Base-by-base conservation (phyloP, 2,888 invertebrate species). In the Drepana falcataria region DNA sequence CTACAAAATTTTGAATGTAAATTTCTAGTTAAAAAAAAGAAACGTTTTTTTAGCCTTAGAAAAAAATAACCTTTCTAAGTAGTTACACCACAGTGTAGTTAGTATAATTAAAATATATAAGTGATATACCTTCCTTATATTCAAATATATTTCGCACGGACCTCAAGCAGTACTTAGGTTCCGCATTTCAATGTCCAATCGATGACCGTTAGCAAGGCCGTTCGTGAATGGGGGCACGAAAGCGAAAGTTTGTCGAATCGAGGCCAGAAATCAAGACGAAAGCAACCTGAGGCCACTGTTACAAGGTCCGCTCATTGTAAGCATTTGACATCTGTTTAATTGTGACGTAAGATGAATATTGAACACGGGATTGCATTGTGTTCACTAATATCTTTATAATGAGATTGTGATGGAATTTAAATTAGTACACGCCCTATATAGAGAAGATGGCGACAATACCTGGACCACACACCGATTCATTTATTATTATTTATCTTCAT, bases 161-260 rank as follows among this genome's bases (percentile, higher is more conserved):
- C 33, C 37, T 47, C n/a, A 6, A n/a, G 7, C 7, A 60, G 55
- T 54, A 21, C 59, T 65, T 65, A 66, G 58, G 65, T 66, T 63
- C 58, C 61, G 63, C 52, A 54, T 61, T 40, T 53, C 52, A 61
- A 64, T 57, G 56, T 44, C 44, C 6, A 44, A 44, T 9, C 41
- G 51, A 33, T 34, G 54, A 61, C 59, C 63, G 34, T 44, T 53
- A 35, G 48, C 60, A 63, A 61, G 60, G 67, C 60, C 63, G 52
- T 34, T 35, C 35, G 49, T 35, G 49, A 66, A 58, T 61, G 56
- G 61, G 65, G 66, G 59, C 65, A 52, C 52, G 51, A 57, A 61
- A 66, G 64, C 61, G 60, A 60, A 60, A 60, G 54, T 57, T 57
- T 54, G 51, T 53, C 63, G 55, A 67, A 51, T 51, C 51, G 51